A percentile compares a stretch with the other conserved stretches of the same genome.
Evolutionary conservation across 2,113 vertebrate genomes (phyloP).

Genomic region (Lepus americanus): DNA sequence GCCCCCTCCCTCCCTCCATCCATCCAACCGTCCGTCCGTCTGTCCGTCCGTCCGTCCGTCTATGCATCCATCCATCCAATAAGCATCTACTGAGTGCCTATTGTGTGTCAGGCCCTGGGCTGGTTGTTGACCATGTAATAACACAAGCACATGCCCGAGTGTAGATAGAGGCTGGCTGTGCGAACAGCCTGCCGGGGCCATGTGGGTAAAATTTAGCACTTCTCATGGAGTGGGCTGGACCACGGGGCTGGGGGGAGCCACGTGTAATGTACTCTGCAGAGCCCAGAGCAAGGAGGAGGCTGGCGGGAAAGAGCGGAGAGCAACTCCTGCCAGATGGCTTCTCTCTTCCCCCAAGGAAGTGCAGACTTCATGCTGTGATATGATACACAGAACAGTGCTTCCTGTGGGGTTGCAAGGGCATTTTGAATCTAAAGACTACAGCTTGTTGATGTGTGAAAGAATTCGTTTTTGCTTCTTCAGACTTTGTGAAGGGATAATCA

Average conservation of each 20-base stretch:
- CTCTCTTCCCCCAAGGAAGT: constrained; percentile 73
- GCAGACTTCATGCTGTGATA: constrained; percentile 72
- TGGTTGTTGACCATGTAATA: neutral
- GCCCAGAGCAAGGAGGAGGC: constrained; percentile 7
- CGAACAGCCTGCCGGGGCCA: neutral
- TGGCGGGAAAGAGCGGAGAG: constrained; percentile 60
- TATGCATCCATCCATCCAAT: neutral
- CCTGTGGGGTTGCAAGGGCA: constrained; percentile 80
- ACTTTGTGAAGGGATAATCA: constrained; percentile 59
- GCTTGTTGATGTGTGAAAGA: constrained; percentile 62
- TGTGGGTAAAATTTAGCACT: constrained; percentile 11
- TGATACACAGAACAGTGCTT: constrained; percentile 69
- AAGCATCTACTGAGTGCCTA: neutral
- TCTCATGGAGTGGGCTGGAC: constrained; percentile 28
- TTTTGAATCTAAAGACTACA: constrained; percentile 73
- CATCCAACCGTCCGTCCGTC: neutral
- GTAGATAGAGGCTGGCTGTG: neutral
- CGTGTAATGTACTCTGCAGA: neutral
- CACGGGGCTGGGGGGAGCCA: neutral
- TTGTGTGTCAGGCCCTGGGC: neutral
- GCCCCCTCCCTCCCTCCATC: too few species aligned
- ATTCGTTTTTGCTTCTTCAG: constrained; percentile 35
- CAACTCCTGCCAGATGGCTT: constrained; percentile 79
- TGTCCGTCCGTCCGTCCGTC: neutral
- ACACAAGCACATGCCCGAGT: neutral